A percentile compares a stretch with the other conserved stretches of the same genome.
Conservation (phyloP, 2,113 vertebrate genomes). For the Quiscalus mexicanus region DNA sequence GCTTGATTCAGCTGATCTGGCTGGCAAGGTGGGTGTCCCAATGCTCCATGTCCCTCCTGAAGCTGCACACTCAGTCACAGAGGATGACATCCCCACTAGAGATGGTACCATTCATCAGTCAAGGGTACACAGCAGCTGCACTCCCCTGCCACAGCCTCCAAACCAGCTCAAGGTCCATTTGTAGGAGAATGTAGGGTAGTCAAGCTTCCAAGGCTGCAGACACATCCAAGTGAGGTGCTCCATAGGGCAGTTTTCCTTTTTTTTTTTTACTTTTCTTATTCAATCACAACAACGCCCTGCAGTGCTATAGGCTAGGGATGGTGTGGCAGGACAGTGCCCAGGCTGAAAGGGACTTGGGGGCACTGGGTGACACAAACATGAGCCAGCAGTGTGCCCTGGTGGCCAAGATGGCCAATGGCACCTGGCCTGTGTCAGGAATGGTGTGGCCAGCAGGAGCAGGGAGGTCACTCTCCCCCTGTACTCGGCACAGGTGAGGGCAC, state of each 20-base stretch:
- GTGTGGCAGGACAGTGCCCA: neutral
- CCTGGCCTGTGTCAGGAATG: neutral
- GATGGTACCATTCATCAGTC: conserved; percentile 83
- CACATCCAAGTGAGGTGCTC: conserved; percentile 84
- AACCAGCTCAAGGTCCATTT: conserved; percentile 98
- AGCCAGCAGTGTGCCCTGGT: neutral
- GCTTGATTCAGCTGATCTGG: conserved; percentile 97
- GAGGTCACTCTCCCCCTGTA: neutral
- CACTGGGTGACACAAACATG: neutral
- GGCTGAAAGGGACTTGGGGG: neutral
- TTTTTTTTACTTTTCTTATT: too few relatives aligned
- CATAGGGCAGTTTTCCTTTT: conserved; percentile 86
- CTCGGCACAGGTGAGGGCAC: neutral
- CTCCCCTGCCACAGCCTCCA: conserved; percentile 96
- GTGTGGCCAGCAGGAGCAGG: neutral
- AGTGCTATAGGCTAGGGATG: neutral
- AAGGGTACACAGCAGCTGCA: conserved; percentile 93
- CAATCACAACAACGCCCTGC: too few relatives aligned
- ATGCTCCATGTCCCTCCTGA: conserved; percentile 93
- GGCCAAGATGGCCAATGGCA: neutral
- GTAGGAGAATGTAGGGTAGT: conserved; percentile 98
- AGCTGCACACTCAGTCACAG: conserved; percentile 7
- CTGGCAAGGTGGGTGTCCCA: conserved; percentile 94
- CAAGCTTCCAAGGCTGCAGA: conserved; percentile 87
- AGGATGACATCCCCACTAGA: conserved; percentile 85